A percentile compares a stretch with the other conserved stretches of the same genome.
These are phyloP conservation scores for Cnemophilus loriae DNA, from an alignment of 2,113 vertebrate species.

Conservation along the genomic window DNA sequence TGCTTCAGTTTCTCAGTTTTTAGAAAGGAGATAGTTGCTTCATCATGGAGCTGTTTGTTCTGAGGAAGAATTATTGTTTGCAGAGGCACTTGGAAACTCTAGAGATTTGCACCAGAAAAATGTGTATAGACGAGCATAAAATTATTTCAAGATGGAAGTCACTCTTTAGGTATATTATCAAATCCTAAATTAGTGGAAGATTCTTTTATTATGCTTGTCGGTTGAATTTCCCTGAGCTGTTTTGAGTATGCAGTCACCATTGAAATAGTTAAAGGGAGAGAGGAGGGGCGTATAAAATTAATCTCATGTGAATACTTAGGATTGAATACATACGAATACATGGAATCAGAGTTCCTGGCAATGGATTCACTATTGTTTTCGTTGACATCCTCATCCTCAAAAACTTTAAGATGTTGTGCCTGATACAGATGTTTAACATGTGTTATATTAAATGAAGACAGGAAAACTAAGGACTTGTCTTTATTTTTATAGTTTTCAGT, in stretches of 20 bases:
- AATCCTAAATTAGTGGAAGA: background rate
- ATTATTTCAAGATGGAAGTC: background rate
- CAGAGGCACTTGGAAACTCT: background rate
- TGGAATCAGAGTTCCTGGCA: constrained; percentile 41
- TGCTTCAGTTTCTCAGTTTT: background rate
- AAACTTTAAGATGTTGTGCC: constrained; percentile 9
- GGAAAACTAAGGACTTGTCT: background rate
- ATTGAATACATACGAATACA: constrained; percentile 20
- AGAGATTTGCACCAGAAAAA: background rate
- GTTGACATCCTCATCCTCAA: constrained; percentile 27
- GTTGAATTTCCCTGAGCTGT: background rate
- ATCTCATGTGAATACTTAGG: constrained; percentile 38
- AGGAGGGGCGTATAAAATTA: background rate
- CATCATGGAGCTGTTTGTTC: background rate
- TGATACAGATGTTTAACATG: constrained; percentile 17
- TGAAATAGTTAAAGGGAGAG: background rate
- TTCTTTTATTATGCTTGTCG: background rate
- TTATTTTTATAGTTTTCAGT: constrained; percentile 1
- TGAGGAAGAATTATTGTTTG: background rate
- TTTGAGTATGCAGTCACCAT: background rate
- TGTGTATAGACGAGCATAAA: background rate
- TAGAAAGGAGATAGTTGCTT: background rate
- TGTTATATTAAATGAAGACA: constrained; percentile 8
- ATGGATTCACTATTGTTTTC: constrained; percentile 48
- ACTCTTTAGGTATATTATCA: background rate